Percentiles rank a stretch among this genome's conserved stretches.
These are phyloP conservation scores for Atlantisia rogersi DNA, from an alignment of 2,113 vertebrate genomes.

Conservation along the genomic window DNA sequence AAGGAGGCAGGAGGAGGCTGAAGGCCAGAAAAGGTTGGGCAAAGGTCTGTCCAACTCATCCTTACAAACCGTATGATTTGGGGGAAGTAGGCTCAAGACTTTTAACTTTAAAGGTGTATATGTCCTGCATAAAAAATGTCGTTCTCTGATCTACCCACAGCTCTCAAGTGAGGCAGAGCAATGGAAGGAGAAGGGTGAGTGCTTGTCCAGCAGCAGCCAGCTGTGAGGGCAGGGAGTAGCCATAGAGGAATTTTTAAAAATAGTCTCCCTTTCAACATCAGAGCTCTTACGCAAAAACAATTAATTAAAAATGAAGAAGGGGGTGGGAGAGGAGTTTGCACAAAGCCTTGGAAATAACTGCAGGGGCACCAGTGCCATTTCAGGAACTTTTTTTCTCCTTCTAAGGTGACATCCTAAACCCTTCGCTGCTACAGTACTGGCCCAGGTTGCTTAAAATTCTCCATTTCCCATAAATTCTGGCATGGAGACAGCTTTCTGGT, in stretches of 20 bases:
- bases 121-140: not conserved
- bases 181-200: not conserved
- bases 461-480: slow-evolving; percentile 32
- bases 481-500: not conserved
- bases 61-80: not conserved
- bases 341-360: not conserved
- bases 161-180: not conserved
- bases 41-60: not conserved
- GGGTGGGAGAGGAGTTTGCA: not conserved
- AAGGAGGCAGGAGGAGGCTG: not conserved
- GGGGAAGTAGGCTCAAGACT: not conserved
- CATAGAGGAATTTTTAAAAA: slow-evolving; percentile 63
- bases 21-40: not conserved
- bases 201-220: slow-evolving; percentile 31
- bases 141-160: not conserved
- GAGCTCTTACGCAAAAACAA: not conserved
- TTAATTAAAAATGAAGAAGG: not conserved
- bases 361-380: not conserved
- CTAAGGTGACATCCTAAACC: not conserved
- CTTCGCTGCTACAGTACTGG: not conserved
- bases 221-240: slow-evolving; percentile 39
- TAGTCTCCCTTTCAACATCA: slow-evolving; percentile 28
- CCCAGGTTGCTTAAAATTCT: not conserved
- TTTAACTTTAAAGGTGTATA: not conserved
- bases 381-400: not conserved